Conservation (phyloP, 2,797 vertebrate species). For the Peromyscus melanophrys region DNA sequence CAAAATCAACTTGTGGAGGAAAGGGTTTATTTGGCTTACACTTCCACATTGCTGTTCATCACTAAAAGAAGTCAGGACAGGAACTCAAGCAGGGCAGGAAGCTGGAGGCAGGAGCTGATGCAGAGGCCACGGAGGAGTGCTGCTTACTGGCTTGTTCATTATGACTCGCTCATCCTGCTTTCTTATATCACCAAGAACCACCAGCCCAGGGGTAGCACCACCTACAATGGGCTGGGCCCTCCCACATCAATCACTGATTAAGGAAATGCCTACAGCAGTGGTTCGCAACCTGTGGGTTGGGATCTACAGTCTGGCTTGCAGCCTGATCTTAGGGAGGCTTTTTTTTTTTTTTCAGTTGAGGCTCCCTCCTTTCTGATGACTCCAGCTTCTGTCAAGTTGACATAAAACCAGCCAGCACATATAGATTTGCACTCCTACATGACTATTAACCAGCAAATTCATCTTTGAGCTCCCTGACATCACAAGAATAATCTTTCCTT, state of each 20-base stretch:
- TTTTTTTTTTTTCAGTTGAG: neutral
- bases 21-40: neutral
- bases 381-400: neutral
- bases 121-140: neutral
- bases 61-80: neutral
- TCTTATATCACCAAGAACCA: neutral
- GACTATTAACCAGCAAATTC: constrained; percentile 27
- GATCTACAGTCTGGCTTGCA: too few species aligned
- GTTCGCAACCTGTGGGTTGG: neutral
- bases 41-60: neutral
- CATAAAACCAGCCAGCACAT: neutral
- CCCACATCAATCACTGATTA: neutral
- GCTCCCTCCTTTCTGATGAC: neutral
- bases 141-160: neutral
- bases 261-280: neutral
- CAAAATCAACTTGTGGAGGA: neutral
- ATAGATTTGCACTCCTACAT: neutral
- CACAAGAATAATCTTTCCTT: neutral
- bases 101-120: neutral
- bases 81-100: neutral
- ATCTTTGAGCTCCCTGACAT: constrained; percentile 46
- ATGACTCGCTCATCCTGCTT: neutral
- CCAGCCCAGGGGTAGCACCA: neutral
- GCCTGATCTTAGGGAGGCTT: neutral
- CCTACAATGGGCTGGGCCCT: neutral